Evolutionary conservation across 1,140 invertebrate species (phyloP), one percentile per base, ranked within the genome.

Genomic region (Drosophila nebulosa): DNA sequence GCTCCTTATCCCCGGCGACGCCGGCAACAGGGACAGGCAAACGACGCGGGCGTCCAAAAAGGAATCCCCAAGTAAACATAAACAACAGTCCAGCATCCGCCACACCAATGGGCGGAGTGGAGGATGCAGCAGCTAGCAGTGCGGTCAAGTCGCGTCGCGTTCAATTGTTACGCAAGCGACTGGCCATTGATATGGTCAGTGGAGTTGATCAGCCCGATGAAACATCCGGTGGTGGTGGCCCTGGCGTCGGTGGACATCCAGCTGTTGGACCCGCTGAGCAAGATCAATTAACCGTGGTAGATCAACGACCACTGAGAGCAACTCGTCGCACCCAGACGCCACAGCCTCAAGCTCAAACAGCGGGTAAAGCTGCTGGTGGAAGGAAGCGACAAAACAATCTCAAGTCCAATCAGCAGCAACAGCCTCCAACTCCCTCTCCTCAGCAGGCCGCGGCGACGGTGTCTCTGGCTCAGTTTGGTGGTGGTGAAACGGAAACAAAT

Each of bases 161-260:
- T 6, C 89, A 90, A 51, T 53, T 91, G 26, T 39, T 91, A 36
- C 83, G 86, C 27, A 91, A 91, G 57, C 86, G 90, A 0, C 50
- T 91, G 70, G 89, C 89, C 21, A 91, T 91, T 22, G 90, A 91
- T 55, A 90, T 91, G 86, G 78, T 91, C 0, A 81, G 71, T 26
- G 60, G 69, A 16, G 63, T 66, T 3, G 88, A 78, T n/a, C 72
- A 71, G 16, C 66, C 73, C 0, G 39, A 46, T 9, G 57, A 70
- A 39, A 12, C 64, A 26, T 24, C 57, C 6, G 42, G 62, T 3
- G 10, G 9, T 10, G 0, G 12, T 4, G 6, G 4, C 53, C 0
- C n/a, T 6, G 6, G 4, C 53, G 3, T 12, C 21, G 12, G 3
- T 26, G 12, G 61, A 30, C 6, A 56, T 64, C 22, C 46, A 32